Evolutionary conservation across 2,888 invertebrate genomes (phyloP), one percentile per base, ranked within the genome.

Genomic region (Noctua janthina): DNA sequence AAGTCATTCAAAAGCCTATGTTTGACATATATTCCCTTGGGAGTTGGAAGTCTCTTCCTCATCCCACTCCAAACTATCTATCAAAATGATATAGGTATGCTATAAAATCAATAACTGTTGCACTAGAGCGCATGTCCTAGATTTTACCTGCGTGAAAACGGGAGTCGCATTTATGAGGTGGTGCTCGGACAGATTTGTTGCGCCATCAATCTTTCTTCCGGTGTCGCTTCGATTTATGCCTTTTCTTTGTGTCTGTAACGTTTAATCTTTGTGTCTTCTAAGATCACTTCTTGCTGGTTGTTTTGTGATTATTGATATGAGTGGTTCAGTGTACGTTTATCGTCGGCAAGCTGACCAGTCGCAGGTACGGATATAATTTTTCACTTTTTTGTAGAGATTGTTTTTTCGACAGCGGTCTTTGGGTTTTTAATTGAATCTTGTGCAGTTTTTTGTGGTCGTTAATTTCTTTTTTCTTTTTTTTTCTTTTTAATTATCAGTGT

Each of bases 81-180:
- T 83, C 56, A 79, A 74, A 76, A 83, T 76, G 39, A 39, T 68
- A 76, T 69, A 83, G 39, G 46, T 67, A 76, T 59, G 62, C 67
- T 70, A 8, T 59, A 66, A 85, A 87, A 85, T 85, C 85, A 72
- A 87, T 85, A 76, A 66, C 73, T 62, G 66, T 79, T 87, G 85
- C 85, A 87, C 67, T 29, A 77, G 62, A 67, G 85, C 85, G 87
- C 85, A 85, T 87, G 84, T 79, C 69, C 79, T 87, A 79, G 66
- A 77, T 75, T 64, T 29, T 75, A 79, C 84, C 77, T 87, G 85
- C 7, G 51, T 69, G 35, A 39, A 68, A 39, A 35, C 46, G 69
- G 64, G 72, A 68, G 51, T 77, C 81, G 35, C 64, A 59, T 46
- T 72, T 70, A 56, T 69, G 66, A 74, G 56, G 39, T 46, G 39